Evolutionary conservation across 1,140 invertebrate genomes (phyloP).

Genomic region (Drusus annulatus): DNA sequence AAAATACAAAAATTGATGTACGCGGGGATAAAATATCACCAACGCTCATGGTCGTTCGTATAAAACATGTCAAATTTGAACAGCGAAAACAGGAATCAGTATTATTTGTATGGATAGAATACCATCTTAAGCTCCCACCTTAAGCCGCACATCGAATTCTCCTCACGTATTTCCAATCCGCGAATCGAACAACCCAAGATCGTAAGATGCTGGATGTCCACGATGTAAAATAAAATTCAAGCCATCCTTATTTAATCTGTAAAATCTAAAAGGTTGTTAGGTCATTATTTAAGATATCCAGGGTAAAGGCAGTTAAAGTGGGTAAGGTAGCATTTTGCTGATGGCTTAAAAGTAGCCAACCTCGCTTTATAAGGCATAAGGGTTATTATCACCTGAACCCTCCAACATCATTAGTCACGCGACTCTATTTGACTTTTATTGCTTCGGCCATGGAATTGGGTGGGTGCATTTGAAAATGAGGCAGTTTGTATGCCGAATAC

Average conservation of each 20-base stretch:
- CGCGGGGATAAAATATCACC: too few relatives aligned
- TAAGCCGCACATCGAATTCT: slow-evolving; percentile 31
- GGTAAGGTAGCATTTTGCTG: neutral
- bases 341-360: slow-evolving; percentile 1
- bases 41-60: too few relatives aligned
- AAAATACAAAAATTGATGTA: too few relatives aligned
- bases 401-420: slow-evolving; percentile 46
- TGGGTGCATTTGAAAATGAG: slow-evolving; percentile 52
- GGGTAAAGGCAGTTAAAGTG: neutral
- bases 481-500: slow-evolving; percentile 53
- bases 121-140: neutral
- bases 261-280: slow-evolving; percentile 11
- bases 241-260: slow-evolving; percentile 42
- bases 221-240: slow-evolving; percentile 52
- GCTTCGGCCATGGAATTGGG: slow-evolving; percentile 22
- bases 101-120: too few relatives aligned
- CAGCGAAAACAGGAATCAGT: too few relatives aligned
- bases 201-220: neutral
- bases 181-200: too few relatives aligned
- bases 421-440: slow-evolving; percentile 52
- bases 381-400: slow-evolving; percentile 30
- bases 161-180: slow-evolving; percentile 47
- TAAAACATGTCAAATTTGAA: too few relatives aligned
- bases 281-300: neutral
- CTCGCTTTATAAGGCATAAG: neutral